These are phyloP conservation scores for Uria lomvia DNA, from an alignment of 2,113 vertebrate species.

Conservation along the genomic window DNA sequence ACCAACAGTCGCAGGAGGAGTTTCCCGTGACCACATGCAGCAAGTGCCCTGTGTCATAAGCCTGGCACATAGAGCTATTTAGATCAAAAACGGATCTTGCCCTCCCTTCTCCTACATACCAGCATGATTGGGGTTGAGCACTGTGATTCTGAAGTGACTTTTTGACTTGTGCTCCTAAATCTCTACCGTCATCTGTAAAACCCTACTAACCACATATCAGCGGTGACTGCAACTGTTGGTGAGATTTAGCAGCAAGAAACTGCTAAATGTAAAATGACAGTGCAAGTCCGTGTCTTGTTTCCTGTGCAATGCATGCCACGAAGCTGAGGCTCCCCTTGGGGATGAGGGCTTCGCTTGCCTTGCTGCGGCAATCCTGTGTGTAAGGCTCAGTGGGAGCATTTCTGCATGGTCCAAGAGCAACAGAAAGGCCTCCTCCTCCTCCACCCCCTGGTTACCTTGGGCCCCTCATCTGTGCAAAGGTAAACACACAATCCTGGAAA, in stretches of 20 bases:
- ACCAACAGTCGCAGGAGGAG: neutral
- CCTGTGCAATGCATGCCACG: accelerated
- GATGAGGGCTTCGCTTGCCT: accelerated
- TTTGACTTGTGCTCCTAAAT: neutral
- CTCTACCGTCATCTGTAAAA: neutral
- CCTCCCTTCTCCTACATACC: neutral
- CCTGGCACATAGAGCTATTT: neutral
- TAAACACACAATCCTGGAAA: neutral
- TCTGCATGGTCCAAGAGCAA: neutral
- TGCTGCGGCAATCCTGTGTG: neutral
- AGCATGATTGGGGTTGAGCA: neutral
- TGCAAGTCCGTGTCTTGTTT: neutral
- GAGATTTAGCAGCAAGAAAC: neutral
- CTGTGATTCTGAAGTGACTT: neutral
- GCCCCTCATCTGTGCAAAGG: neutral
- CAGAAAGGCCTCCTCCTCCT: neutral
- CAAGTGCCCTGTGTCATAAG: accelerated
- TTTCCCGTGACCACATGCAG: neutral
- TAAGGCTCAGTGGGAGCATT: neutral
- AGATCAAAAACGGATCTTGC: neutral
- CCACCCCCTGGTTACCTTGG: neutral
- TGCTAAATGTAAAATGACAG: neutral
- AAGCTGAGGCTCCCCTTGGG: neutral
- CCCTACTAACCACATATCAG: neutral
- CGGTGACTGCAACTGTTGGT: neutral